These are phyloP conservation scores for Phenacoccus solenopsis DNA, from an alignment of 1,140 invertebrate genomes.

Conservation along the genomic window DNA sequence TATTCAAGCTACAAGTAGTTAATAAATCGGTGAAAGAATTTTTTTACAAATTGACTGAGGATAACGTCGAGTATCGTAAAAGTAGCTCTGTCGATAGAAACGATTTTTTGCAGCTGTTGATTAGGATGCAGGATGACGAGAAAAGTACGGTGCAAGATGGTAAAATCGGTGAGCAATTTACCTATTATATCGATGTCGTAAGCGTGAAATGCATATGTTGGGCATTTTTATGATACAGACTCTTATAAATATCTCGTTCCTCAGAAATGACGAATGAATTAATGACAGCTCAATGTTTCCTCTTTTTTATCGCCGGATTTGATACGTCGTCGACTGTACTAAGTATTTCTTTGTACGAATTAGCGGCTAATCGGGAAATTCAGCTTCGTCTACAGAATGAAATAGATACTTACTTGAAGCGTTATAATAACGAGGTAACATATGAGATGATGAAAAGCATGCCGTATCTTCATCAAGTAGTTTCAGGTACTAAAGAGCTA, in stretches of 20 bases:
- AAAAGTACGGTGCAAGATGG: not conserved
- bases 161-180: too few relatives aligned
- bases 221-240: too few relatives aligned
- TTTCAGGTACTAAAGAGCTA: conserved; percentile 30
- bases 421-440: conserved; percentile 34
- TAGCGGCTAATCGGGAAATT: conserved; percentile 39
- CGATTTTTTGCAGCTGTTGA: conserved; percentile 33
- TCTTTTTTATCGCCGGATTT: conserved; percentile 47
- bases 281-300: conserved; percentile 42
- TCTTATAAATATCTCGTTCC: too few relatives aligned
- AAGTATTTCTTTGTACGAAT: conserved; percentile 34
- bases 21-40: conserved; percentile 31
- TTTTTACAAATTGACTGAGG: conserved; percentile 37
- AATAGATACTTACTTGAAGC: conserved; percentile 36
- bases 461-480: conserved; percentile 33
- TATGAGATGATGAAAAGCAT: conserved; percentile 38
- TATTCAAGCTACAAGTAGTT: conserved; percentile 21
- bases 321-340: conserved; percentile 45
- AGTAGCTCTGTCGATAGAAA: conserved; percentile 34
- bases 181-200: too few relatives aligned
- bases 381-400: conserved; percentile 42
- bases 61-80: conserved; percentile 35
- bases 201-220: too few relatives aligned
- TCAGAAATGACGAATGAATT: not conserved
- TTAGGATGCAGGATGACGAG: not conserved